Conservation (phyloP, 2,888 invertebrate species). For the Minunthozetes semirufus region DNA sequence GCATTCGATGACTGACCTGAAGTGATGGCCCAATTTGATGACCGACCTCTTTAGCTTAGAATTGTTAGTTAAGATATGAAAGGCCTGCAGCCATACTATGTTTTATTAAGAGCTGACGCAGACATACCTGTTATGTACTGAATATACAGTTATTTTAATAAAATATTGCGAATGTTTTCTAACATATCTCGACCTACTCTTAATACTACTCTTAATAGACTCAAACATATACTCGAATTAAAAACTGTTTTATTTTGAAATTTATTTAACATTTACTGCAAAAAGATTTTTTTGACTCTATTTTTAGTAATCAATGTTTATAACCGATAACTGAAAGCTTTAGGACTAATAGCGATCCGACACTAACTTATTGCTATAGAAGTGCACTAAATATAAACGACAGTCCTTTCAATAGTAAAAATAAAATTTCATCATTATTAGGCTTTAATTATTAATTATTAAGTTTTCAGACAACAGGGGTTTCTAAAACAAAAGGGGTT, state of each 20-base stretch:
- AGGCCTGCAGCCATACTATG: not conserved
- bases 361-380: not conserved
- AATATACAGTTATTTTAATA: constrained; percentile 5
- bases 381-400: not conserved
- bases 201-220: too few relatives aligned
- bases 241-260: constrained; percentile 21
- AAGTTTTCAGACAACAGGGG: not conserved
- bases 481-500: not conserved
- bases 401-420: not conserved
- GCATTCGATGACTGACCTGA: constrained; percentile 18
- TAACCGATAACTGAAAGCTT: not conserved
- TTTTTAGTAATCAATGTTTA: not conserved
- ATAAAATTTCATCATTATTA: not conserved
- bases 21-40: constrained; percentile 31
- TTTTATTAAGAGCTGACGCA: constrained; percentile 6
- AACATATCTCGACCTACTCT: constrained; percentile 21
- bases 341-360: not conserved
- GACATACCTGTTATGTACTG: not conserved
- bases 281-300: not conserved
- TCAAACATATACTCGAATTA: not conserved
- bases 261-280: not conserved
- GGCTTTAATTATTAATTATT: not conserved
- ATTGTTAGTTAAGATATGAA: constrained; percentile 8
- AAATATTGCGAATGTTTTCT: not conserved
- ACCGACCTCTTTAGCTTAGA: constrained; percentile 30